Conservation (phyloP, 2,797 vertebrate species). For the Brachyrhaphis roseni region DNA sequence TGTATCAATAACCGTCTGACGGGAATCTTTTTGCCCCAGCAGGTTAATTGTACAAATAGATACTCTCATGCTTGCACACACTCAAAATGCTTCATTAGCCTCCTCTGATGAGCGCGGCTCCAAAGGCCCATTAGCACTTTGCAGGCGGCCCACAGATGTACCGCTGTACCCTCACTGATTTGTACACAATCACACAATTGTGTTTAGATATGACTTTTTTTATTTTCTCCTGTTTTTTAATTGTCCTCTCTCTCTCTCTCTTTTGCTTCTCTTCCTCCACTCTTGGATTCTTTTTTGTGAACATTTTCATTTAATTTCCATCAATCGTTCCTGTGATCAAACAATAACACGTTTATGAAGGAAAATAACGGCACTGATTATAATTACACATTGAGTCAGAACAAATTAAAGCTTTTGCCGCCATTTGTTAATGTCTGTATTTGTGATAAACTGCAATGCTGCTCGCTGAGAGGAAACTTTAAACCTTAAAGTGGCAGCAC, state of each 20-base stretch:
- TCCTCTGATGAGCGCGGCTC: neutral
- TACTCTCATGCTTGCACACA: neutral
- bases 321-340: neutral
- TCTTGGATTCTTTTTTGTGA: neutral
- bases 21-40: neutral
- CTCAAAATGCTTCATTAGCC: neutral
- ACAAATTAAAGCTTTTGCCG: neutral
- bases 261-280: neutral
- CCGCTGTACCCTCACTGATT: neutral
- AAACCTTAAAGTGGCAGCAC: neutral
- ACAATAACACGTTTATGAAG: neutral
- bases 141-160: neutral
- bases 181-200: neutral
- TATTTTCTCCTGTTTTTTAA: neutral
- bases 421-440: neutral
- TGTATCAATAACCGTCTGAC: neutral
- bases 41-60: neutral
- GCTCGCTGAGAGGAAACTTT: neutral
- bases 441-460: neutral
- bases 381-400: neutral
- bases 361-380: neutral
- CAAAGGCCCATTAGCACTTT: neutral
- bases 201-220: neutral
- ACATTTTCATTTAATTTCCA: neutral
- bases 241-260: neutral